Evolutionary conservation across 2,113 vertebrate genomes (phyloP), one percentile per base, ranked within the genome.

Genomic region (Holacanthus passer): DNA sequence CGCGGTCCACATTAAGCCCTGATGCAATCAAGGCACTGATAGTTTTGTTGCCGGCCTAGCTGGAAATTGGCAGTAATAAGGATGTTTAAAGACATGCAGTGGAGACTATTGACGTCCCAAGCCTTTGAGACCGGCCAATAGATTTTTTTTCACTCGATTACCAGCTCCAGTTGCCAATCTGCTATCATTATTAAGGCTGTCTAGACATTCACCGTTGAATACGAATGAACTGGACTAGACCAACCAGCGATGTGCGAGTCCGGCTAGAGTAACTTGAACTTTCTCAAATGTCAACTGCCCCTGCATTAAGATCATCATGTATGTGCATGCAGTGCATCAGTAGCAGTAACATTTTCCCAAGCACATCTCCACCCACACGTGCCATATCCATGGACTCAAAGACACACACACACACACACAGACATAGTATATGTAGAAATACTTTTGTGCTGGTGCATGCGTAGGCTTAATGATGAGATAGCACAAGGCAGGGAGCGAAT

Each of bases 71-170:
- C 78, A 77, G 59, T 83, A 88, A 91, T 84, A 65, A 76, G 79
- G 73, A 88, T 82, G 75, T 86, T 85, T 85, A 81, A 84, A 90
- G 86, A 88, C 65, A 80, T 65, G 84, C 74, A 62, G 64, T 73
- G 58, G 48, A 90, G 63, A 76, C 84, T 85, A 91, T 86, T 90
- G 84, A 87, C 16, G 27, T 79, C 37, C 67, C 62, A 52, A 58
- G 85, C 82, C 82, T 89, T 62, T 89, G 77, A 90, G 85, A 88
- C 39, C 31, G 64, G 48, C 79, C 75, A 55, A 85, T 85, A 55
- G 71, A 86, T 92, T 79, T 81, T 71, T 79, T 88, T 85, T 56
- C 37, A 73, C 47, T 84, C 24, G 66, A 78, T 91, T 91, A 84
- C 65, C 67, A 85, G 62, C 72, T 75, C 60, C 37, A 48, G 66